Evolutionary conservation across 1,140 invertebrate genomes (phyloP).

Genomic region (Acromyrmex echinatior): DNA sequence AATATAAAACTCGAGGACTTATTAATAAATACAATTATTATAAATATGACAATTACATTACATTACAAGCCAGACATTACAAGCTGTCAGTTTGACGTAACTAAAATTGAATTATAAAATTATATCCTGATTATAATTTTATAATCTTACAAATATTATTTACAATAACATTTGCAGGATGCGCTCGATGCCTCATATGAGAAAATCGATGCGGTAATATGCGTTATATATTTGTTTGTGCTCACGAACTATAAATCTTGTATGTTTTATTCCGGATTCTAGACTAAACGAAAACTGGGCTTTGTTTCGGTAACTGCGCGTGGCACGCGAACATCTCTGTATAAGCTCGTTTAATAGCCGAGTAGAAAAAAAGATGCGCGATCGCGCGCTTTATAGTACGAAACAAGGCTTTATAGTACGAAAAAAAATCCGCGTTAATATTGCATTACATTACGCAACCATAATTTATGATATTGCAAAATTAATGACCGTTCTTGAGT

Average conservation of each 20-base stretch:
- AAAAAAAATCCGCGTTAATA: not conserved
- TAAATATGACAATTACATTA: not conserved
- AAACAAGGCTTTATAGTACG: not conserved
- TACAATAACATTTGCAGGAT: not conserved
- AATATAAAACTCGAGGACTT: too few relatives aligned
- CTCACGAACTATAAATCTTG: constrained; percentile 27
- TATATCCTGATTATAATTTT: not conserved
- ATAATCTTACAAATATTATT: not conserved
- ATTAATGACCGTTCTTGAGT: constrained; percentile 17
- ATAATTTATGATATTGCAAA: constrained; percentile 23
- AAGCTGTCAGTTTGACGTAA: not conserved
- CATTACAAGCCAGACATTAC: too few relatives aligned
- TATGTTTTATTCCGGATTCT: constrained; percentile 7
- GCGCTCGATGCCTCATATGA: not conserved
- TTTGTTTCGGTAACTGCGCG: constrained; percentile 11
- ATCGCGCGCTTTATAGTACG: not conserved
- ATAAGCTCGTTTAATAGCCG: not conserved
- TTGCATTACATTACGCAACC: not conserved
- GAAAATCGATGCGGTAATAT: constrained; percentile 3
- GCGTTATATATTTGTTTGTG: not conserved
- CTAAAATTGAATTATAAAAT: not conserved
- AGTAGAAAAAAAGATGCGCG: constrained; percentile 10
- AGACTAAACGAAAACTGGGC: not conserved
- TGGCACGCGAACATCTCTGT: not conserved
- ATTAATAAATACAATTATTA: not conserved